Conservation (phyloP, 2,113 vertebrate species). For the Silurus meridionalis region DNA sequence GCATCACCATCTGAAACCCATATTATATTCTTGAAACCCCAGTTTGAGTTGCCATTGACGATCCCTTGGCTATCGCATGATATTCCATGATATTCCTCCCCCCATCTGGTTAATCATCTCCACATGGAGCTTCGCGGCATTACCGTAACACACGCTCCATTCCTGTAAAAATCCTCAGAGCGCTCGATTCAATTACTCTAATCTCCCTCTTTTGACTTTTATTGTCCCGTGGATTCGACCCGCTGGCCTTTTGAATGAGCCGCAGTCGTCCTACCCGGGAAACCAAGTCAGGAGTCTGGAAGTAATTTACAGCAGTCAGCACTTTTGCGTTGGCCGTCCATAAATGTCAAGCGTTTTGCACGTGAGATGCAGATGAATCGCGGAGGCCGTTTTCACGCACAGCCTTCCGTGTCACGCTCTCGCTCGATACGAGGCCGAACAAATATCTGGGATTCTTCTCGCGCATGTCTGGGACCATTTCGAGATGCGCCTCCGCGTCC, state of each 20-base stretch:
- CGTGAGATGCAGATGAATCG: conserved; percentile 21
- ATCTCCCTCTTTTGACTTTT: conserved; percentile 50
- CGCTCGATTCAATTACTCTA: conserved; percentile 63
- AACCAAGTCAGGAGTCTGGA: conserved; percentile 14
- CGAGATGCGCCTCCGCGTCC: neutral
- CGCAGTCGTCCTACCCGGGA: neutral
- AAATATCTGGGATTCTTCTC: neutral
- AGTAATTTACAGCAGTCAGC: conserved; percentile 48
- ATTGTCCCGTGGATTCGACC: conserved; percentile 50
- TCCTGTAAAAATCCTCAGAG: conserved; percentile 64
- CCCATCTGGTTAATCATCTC: conserved; percentile 60
- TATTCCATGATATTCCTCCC: conserved; percentile 52
- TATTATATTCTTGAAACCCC: neutral
- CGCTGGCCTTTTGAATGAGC: conserved; percentile 32
- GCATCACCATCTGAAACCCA: too few species aligned
- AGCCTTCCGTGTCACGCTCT: neutral
- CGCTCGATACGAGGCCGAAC: neutral
- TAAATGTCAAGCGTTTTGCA: conserved; percentile 37
- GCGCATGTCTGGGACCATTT: neutral
- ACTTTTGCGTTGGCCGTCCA: conserved; percentile 18
- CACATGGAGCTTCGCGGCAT: conserved; percentile 59
- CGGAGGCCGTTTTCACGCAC: neutral
- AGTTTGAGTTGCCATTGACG: conserved; percentile 17
- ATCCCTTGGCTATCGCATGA: conserved; percentile 51
- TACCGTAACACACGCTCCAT: conserved; percentile 64